Evolutionary conservation across 2,113 vertebrate species (phyloP), one percentile per base, ranked within the genome.

Genomic region (Salminus brasiliensis): DNA sequence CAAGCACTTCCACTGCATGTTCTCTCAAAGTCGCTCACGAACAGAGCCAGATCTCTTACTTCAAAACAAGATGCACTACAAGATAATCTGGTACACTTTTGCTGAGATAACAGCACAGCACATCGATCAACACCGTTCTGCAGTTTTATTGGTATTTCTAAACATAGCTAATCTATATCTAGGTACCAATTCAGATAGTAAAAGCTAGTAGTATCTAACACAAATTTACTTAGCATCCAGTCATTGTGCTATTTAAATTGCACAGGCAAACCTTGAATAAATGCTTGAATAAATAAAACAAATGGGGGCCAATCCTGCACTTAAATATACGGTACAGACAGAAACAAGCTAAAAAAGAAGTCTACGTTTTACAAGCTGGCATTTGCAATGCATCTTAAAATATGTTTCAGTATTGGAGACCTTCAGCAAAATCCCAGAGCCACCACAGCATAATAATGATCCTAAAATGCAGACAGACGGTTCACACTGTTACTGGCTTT

Each of bases 401-500:
- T 55, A 55, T 55, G 52, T 55, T 55, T 55, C 49, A n/a, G 49
- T n/a, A n/a, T 53, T 53, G 49, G 21, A n/a, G 49, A 53, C 49
- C 49, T 53, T 53, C 49, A 53, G 21, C 43, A 69, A n/a, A 8
- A 29, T 55, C 32, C 71, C 71, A 43, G 5, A 59, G 43, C 23
- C 34, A 18, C 53, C n/a, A 16, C 25, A 55, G 36, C 60, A 15
- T 72, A 39, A 36, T 57, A 23, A 72, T 39, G n/a, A 57, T 41
- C 8, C 52, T 59, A 43, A 73, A 45, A 60, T 43, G 39, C 55
- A 62, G 39, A 62, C 30, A 21, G 30, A 65, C 16, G 1, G 60
- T 21, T 74, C 41, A 55, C 71, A 62, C 25, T 60, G 55, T 60
- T 36, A 65, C 60, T 65, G 16, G 16, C 60, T 30, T 30, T 69